A percentile compares a stretch with the other conserved stretches of the same genome.
These are phyloP conservation scores for Allygus modestus DNA, from an alignment of 2,888 invertebrate species.

Conservation along the genomic window DNA sequence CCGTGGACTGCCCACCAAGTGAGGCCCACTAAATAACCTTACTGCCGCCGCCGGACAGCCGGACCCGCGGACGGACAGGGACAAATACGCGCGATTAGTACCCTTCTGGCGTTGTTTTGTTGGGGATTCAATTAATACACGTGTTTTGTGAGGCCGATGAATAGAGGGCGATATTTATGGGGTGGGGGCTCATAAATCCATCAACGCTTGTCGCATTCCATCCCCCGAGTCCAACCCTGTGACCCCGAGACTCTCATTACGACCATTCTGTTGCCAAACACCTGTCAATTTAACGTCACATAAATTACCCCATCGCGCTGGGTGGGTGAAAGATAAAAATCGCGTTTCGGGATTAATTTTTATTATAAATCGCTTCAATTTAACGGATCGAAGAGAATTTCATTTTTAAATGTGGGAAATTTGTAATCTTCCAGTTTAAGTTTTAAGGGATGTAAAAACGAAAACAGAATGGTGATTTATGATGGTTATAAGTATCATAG, in stretches of 20 bases:
- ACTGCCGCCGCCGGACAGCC: not conserved
- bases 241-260: conserved; percentile 37
- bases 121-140: conserved; percentile 64
- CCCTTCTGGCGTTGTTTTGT: conserved; percentile 61
- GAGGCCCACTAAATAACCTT: not conserved
- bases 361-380: conserved; percentile 11
- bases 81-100: conserved; percentile 58
- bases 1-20: conserved; percentile 41
- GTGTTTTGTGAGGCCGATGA: conserved; percentile 58
- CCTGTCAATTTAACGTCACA: conserved; percentile 55
- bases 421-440: not conserved
- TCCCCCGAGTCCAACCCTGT: conserved; percentile 21
- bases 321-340: conserved; percentile 48
- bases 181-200: conserved; percentile 53
- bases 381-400: conserved; percentile 5
- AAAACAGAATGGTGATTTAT: not conserved
- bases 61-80: conserved; percentile 17
- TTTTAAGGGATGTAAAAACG: not conserved
- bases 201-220: conserved; percentile 54
- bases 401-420: not conserved
- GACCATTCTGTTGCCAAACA: conserved; percentile 56
- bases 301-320: conserved; percentile 41
- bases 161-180: conserved; percentile 25
- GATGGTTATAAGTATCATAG: no score
- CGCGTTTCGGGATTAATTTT: conserved; percentile 37